Conservation (phyloP, 1,140 invertebrate genomes). For the Cydia pomonella region DNA sequence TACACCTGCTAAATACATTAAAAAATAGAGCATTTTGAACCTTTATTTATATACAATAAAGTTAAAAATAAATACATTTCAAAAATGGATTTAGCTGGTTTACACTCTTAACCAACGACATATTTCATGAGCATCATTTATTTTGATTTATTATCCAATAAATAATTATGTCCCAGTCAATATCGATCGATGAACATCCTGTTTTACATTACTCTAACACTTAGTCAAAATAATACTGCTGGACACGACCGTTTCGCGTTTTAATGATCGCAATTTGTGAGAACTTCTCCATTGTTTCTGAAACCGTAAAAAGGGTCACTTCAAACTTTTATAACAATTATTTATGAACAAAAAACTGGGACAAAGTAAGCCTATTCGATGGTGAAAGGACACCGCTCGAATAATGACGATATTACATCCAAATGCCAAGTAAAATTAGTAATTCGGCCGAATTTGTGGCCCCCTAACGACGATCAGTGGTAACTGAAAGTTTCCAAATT, state of each 20-base stretch:
- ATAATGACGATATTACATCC: slow-evolving; percentile 59
- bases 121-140: no score
- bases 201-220: background rate
- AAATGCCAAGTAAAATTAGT: slow-evolving; percentile 62
- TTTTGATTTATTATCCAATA: no score
- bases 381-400: slow-evolving; percentile 33
- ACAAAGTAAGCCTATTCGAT: slow-evolving; percentile 5
- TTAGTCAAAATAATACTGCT: background rate
- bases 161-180: background rate
- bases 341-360: slow-evolving; percentile 28
- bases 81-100: no score
- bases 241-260: slow-evolving; percentile 1
- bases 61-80: no score
- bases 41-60: no score
- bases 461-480: slow-evolving; percentile 53
- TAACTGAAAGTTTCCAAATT: slow-evolving; percentile 59
- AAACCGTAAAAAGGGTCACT: slow-evolving; percentile 21
- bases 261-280: slow-evolving; percentile 9
- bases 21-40: no score
- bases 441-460: slow-evolving; percentile 59
- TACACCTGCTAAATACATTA: no score
- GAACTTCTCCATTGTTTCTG: slow-evolving; percentile 1
- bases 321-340: slow-evolving; percentile 26
- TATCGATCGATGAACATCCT: background rate
- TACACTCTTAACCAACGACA: no score